A percentile compares a stretch with the other conserved stretches of the same genome.
Conservation (phyloP, 2,113 vertebrate species). For the Gobio gobio region DNA sequence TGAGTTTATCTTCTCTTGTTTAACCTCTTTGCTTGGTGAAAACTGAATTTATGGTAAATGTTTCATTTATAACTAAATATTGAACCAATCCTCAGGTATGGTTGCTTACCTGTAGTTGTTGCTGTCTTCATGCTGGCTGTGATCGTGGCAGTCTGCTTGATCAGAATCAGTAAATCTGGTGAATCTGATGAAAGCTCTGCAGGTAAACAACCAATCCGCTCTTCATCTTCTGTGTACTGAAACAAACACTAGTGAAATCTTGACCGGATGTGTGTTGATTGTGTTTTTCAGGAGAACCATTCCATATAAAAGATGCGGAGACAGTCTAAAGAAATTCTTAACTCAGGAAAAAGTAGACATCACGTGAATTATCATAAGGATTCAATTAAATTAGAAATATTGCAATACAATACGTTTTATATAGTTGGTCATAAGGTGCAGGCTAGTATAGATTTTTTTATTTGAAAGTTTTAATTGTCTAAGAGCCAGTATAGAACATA, state of each 20-base stretch:
- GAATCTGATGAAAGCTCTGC: background rate
- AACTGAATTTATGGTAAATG: background rate
- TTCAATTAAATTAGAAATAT: background rate
- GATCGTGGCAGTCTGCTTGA: background rate
- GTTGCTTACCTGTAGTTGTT: too few relatives aligned
- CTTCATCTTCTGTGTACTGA: background rate
- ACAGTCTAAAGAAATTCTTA: background rate
- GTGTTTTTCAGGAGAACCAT: constrained; percentile 17
- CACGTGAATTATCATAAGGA: background rate
- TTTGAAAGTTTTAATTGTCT: too few relatives aligned
- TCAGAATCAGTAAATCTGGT: background rate
- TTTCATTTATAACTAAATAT: background rate
- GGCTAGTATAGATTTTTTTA: too few relatives aligned
- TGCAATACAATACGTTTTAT: background rate
- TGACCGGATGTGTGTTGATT: background rate
- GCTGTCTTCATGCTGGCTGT: background rate
- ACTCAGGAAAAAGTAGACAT: background rate
- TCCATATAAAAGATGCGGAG: background rate
- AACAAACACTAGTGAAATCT: background rate
- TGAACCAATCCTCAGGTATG: background rate
- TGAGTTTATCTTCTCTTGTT: background rate
- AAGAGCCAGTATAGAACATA: too few relatives aligned
- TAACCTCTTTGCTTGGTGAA: background rate
- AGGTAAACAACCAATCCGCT: constrained; percentile 1
- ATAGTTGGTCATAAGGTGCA: background rate